Evolutionary conservation across 1,140 invertebrate genomes (phyloP).

Genomic region (Bathynomus jamesi): DNA sequence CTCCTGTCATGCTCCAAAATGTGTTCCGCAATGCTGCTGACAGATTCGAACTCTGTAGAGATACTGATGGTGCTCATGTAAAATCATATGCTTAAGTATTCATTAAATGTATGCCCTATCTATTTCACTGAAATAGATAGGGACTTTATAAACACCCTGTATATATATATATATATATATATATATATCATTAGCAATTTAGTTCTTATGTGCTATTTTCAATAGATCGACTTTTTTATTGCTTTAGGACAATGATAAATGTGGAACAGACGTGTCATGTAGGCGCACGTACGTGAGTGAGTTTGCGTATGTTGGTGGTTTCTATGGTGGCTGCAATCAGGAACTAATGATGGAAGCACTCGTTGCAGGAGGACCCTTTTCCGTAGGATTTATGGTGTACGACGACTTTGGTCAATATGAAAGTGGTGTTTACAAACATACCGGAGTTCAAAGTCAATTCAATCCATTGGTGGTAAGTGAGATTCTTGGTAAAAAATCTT

Average conservation of each 20-base stretch:
- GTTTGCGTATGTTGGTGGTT: slow-evolving; percentile 48
- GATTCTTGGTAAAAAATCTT: neutral
- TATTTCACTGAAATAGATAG: too few relatives aligned
- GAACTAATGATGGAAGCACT: slow-evolving; percentile 47
- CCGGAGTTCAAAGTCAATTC: slow-evolving; percentile 40
- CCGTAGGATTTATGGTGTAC: slow-evolving; percentile 49
- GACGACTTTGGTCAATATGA: slow-evolving; percentile 45
- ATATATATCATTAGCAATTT: too few relatives aligned
- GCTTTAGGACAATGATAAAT: neutral
- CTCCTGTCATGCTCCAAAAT: too few relatives aligned
- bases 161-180: too few relatives aligned
- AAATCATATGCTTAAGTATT: too few relatives aligned
- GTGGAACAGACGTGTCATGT: neutral
- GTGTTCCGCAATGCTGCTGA: too few relatives aligned
- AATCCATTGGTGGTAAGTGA: slow-evolving; percentile 44
- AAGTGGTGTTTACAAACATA: slow-evolving; percentile 44
- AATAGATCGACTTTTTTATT: neutral
- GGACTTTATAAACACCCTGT: too few relatives aligned
- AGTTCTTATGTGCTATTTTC: neutral
- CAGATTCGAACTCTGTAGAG: too few relatives aligned
- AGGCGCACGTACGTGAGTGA: slow-evolving; percentile 42
- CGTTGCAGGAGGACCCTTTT: slow-evolving; percentile 49
- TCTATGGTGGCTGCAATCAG: slow-evolving; percentile 47
- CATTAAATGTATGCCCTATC: too few relatives aligned
- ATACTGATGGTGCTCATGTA: too few relatives aligned